phyloP scores from a whole-genome alignment of 2,113 vertebrate genomes.

The Otis tarda region DNA sequence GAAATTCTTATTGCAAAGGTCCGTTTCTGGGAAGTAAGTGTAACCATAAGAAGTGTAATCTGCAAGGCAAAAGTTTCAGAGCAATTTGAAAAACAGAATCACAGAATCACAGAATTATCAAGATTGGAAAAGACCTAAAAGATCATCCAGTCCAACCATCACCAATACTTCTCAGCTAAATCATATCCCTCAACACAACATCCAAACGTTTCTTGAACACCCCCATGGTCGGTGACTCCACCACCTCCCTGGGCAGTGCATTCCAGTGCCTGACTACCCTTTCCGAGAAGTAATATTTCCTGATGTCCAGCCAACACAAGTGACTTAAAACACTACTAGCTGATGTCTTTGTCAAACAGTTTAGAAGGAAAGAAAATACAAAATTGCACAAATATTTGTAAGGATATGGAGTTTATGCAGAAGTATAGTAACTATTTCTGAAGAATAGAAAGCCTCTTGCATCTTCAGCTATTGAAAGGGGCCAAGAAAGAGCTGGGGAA shows the following conservation, averaged over 20 bases:
- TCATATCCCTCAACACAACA: too few species aligned
- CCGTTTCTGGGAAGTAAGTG: not conserved
- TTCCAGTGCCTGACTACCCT: too few species aligned
- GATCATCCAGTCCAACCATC: too few species aligned
- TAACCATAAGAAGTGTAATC: not conserved
- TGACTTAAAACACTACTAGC: not conserved
- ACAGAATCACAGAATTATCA: too few species aligned
- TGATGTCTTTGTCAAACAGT: not conserved
- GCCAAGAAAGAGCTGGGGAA: not conserved
- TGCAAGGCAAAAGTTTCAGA: not conserved
- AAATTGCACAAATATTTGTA: not conserved
- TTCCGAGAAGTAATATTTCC: too few species aligned
- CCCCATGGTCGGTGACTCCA: too few species aligned
- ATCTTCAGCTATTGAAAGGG: not conserved
- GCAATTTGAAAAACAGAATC: not conserved
- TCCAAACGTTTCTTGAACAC: too few species aligned
- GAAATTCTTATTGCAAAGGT: not conserved
- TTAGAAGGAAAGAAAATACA: not conserved
- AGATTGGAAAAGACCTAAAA: too few species aligned
- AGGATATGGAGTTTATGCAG: not conserved
- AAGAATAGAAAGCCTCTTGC: not conserved
- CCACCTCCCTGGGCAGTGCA: too few species aligned
- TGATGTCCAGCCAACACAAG: too few species aligned
- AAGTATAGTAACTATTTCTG: not conserved
- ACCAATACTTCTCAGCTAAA: too few species aligned